A percentile compares a stretch with the other conserved stretches of the same genome.
Conservation (phyloP, 2,888 invertebrate species). For the Nephrocerus scutellatus region DNA sequence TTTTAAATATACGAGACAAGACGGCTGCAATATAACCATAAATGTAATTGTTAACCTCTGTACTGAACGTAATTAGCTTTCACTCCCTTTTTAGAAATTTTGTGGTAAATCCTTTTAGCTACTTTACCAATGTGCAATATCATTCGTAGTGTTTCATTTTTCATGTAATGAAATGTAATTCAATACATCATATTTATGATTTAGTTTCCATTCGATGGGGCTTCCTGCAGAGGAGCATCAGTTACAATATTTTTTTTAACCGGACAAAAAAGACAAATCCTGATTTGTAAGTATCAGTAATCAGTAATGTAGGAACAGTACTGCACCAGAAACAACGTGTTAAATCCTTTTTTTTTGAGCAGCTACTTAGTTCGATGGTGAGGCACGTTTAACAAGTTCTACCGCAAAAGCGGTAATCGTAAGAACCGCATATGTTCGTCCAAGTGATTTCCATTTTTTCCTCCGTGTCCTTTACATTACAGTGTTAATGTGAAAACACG, state of each 20-base stretch:
- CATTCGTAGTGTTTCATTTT: too few species aligned
- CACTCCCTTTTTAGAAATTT: constrained; percentile 13
- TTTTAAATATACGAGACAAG: too few species aligned
- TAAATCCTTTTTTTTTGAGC: constrained; percentile 4
- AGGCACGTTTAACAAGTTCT: constrained; percentile 29
- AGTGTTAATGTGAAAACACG: constrained; percentile 19
- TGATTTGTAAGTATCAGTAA: too few species aligned
- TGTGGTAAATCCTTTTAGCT: constrained; percentile 22
- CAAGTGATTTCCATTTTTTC: constrained; percentile 18
- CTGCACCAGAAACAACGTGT: not conserved
- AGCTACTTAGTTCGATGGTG: constrained; percentile 10
- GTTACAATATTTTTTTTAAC: constrained; percentile 36
- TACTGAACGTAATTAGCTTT: constrained; percentile 11
- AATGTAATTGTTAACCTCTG: too few species aligned
- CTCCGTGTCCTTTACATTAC: constrained; percentile 27
- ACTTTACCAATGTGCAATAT: too few species aligned
- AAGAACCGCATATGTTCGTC: constrained; percentile 28
- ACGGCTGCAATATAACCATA: too few species aligned
- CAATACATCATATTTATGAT: constrained; percentile 23
- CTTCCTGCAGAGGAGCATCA: constrained; percentile 48
- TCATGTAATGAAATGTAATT: too few species aligned
- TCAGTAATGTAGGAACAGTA: constrained; percentile 13
- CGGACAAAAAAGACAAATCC: too few species aligned
- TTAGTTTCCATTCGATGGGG: constrained; percentile 44
- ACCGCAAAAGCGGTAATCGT: constrained; percentile 34